Evolutionary conservation across 1,140 invertebrate genomes (phyloP), one percentile per base, ranked within the genome.

Genomic region (Xylocopa sonorina): DNA sequence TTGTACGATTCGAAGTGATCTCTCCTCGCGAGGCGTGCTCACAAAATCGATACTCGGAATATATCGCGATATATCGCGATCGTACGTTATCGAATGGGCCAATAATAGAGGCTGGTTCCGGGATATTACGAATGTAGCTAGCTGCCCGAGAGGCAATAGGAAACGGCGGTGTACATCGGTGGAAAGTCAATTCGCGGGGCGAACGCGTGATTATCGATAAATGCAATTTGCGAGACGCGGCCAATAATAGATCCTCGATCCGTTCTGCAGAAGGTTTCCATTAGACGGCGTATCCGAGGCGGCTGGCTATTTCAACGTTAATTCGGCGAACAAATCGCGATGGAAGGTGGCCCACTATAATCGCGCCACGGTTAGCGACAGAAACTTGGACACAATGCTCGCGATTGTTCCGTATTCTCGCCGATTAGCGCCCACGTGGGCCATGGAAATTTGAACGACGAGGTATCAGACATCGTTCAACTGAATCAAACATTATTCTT

Each of bases 221-320:
- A 81, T 69, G 74, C 78, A 81, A 81, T 81, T 81, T 76, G 64
- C 48, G 64, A 81, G 64, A 68, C 55, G 57, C 63, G 48, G 74
- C 74, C 74, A 77, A 81, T 76, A 81, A 81, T 81, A 76, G 73
- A 81, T 81, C 78, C 78, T 74, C 74, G 71, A 81, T 81, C 66
- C 55, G 38, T 29, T 34, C 29, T 73, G n/a, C 41, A 62, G 63
- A 38, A 81, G 74, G 29, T 81, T 78, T 81, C 64, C 79, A 77
- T 77, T 81, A 81, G 57, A 64, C 67, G 21, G 68, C 29, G 38
- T 16, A 41, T n/a, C 12, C 46, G 67, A n/a, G 27, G 27, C 16
- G 21, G 16, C 46, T 2, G 9, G 64, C 55, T 32, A 41, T 68
- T 67, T 57, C 66, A 43, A 48, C 43, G 34, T 78, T 78, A 50